Evolutionary conservation across 64 coral and sea anemone genomes (phyloP).

Genomic region (Astreopora myriophthalma): DNA sequence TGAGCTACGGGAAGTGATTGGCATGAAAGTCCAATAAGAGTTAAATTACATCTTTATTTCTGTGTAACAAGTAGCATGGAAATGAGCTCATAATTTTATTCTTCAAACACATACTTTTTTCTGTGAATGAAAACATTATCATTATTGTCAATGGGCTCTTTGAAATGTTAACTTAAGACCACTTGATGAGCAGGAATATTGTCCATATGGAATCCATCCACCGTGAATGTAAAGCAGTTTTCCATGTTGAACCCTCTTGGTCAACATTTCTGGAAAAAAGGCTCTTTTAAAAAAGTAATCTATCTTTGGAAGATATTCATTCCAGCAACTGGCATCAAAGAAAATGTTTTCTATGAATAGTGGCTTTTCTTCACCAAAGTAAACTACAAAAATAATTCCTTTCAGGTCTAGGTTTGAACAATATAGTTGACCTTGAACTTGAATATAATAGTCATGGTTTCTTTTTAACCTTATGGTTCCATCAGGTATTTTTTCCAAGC

Average conservation of each 20-base stretch:
- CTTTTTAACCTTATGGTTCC: constrained; percentile 2
- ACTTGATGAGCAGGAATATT: neutral
- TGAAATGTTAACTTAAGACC: constrained; percentile 4
- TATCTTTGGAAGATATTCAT: constrained; percentile 8
- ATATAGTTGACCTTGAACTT: constrained; percentile 32
- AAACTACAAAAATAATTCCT: constrained; percentile 8
- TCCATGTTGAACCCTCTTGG: neutral
- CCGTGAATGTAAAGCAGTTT: neutral
- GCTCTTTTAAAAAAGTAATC: constrained; percentile 25
- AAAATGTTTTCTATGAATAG: constrained; percentile 17
- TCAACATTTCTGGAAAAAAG: constrained; percentile 14
- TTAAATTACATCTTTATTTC: too few relatives aligned
- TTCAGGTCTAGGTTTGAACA: neutral
- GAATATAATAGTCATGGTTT: constrained; percentile 1
- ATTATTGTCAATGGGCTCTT: constrained; percentile 7
- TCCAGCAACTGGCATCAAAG: neutral
- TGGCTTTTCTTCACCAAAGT: neutral
- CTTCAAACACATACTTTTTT: neutral
- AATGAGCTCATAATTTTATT: neutral
- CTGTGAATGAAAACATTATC: neutral
- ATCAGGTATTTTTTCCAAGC: neutral
- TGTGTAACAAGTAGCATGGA: too few relatives aligned
- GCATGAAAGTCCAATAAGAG: too few relatives aligned
- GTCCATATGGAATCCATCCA: constrained; percentile 26
- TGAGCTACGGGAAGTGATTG: too few relatives aligned